Evolutionary conservation across 1,140 invertebrate genomes (phyloP).

Genomic region (Dysdera silvatica): DNA sequence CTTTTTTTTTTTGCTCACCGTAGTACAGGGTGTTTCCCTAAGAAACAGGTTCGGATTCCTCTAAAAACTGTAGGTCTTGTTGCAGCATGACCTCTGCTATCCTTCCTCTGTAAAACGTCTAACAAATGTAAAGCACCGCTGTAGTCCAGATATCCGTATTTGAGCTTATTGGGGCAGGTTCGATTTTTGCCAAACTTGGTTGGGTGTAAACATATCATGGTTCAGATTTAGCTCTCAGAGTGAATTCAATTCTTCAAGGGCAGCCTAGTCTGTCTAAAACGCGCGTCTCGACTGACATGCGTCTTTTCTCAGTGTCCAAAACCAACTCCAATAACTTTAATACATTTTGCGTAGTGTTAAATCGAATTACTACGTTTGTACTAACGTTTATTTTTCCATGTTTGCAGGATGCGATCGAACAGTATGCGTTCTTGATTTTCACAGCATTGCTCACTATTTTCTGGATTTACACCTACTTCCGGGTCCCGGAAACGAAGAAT

Average conservation of each 20-base stretch:
- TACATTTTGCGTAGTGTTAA: background rate
- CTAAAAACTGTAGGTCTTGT: too few species aligned
- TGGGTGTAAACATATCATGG: too few species aligned
- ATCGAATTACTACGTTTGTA: background rate
- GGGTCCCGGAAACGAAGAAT: slow-evolving; percentile 53
- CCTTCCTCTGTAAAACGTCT: too few species aligned
- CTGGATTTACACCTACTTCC: slow-evolving; percentile 48
- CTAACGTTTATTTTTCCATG: background rate
- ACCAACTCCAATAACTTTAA: background rate
- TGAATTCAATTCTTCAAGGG: background rate
- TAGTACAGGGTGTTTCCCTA: too few species aligned
- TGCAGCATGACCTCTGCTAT: too few species aligned
- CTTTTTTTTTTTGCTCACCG: too few species aligned
- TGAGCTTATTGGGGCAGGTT: too few species aligned
- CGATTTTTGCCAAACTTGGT: too few species aligned
- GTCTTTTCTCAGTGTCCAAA: background rate
- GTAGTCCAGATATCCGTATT: too few species aligned
- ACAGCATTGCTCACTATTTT: slow-evolving; percentile 45
- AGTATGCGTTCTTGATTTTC: slow-evolving; percentile 51
- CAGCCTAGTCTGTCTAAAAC: background rate
- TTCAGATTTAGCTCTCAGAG: background rate
- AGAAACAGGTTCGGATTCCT: too few species aligned
- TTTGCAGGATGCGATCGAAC: slow-evolving; percentile 35
- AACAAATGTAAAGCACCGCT: too few species aligned
- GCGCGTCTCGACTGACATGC: background rate